Base-by-base conservation (phyloP, 2,113 vertebrate genomes). In the Plectropomus leopardus region DNA sequence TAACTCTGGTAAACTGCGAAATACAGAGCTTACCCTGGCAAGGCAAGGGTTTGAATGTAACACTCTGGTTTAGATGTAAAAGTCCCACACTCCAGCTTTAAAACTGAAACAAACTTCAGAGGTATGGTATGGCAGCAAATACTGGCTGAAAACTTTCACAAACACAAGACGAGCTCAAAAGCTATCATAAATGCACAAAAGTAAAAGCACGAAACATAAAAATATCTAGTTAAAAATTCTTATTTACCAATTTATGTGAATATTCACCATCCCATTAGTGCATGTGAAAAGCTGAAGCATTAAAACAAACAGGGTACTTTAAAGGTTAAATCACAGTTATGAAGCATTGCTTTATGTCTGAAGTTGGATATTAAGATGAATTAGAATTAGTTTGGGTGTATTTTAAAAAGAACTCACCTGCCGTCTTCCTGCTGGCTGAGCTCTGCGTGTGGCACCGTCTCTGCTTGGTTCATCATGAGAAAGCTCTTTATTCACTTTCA, bases 191-290 rank as follows among this genome's bases (percentile, higher is more conserved):
- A 67, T 60, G 48, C 15, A 53, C 4, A 66, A 21, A 28, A 1
- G 2, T 19, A 40, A 55, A 71, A 68, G 14, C 23, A 72, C 34
- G 24, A 44, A 40, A 54, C 72, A 47, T 6, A 50, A 48, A 34
- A 59, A 42, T 15, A 44, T 57, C 10, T 23, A 61, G 4, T 42
- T 54, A 64, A 40, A 47, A 74, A 72, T 50, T 60, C 5, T 50
- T 59, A 63, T 85, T 89, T 89, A 89, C 85, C 81, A 82, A 57
- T 83, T 76, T 84, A 67, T 36, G 66, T 76, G 30, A 72, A 73
- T 63, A 72, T 45, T 59, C 69, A 45, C 58, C 47, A 48, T 86
- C 50, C 79, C 53, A 57, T 68, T 34, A 36, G 36, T 57, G 40
- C 42, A 54, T 17, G 7, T 44, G 68, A 28, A 65, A 30, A 36